Evolutionary conservation across 2,797 vertebrate species (phyloP).

Genomic region (Eospalax fontanierii): DNA sequence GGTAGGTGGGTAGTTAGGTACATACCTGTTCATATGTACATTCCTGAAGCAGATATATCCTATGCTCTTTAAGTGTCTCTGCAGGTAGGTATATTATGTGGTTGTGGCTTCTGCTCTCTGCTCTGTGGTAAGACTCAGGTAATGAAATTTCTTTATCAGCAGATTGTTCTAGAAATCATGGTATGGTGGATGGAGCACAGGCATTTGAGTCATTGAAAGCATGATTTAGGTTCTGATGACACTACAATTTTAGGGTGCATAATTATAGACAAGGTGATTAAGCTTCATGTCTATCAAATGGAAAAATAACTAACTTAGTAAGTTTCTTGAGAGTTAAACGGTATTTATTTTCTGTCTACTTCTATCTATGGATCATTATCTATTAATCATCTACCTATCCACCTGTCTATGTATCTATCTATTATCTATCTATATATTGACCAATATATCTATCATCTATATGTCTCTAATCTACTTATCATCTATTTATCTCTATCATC

Average conservation of each 20-base stretch:
- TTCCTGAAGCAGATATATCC: background rate
- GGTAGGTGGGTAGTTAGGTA: too few species aligned
- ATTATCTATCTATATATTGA: too few species aligned
- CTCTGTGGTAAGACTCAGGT: background rate
- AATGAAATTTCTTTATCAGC: background rate
- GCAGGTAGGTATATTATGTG: fast-evolving
- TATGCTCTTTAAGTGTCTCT: background rate
- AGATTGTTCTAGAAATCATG: background rate
- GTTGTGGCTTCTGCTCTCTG: background rate
- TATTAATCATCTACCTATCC: too few species aligned
- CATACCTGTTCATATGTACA: background rate
- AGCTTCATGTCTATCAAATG: background rate
- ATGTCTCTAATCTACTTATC: background rate
- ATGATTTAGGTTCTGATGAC: background rate
- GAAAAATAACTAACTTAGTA: background rate
- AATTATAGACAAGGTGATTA: background rate
- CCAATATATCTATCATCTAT: too few species aligned
- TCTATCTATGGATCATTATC: background rate
- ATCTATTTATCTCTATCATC: too few species aligned
- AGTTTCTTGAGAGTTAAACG: background rate
- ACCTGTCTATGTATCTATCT: too few species aligned
- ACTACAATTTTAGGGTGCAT: background rate
- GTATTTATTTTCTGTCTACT: background rate
- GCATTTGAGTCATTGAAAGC: background rate
- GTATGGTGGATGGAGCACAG: background rate